These are phyloP conservation scores for Clarias fuscus DNA, from an alignment of 2,797 vertebrate species.

Conservation along the genomic window DNA sequence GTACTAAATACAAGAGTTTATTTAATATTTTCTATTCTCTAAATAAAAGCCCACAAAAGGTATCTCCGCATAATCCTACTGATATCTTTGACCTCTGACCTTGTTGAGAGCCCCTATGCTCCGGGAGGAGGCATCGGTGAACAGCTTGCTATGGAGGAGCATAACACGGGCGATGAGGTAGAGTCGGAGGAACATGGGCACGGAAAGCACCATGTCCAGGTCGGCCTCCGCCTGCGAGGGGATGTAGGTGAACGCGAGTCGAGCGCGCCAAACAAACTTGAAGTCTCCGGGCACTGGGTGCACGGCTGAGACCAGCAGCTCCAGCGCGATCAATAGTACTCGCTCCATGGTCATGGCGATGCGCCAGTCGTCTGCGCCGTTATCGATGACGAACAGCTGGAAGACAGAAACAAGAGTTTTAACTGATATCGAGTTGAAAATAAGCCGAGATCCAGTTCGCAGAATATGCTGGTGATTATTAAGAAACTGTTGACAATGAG, in stretches of 20 bases:
- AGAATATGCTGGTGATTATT: not conserved
- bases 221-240: constrained; percentile 92
- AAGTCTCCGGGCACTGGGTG: constrained; percentile 91
- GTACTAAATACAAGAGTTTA: not conserved
- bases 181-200: constrained; percentile 98
- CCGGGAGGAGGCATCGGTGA: constrained; percentile 97
- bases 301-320: constrained; percentile 96
- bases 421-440: not conserved
- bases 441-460: not conserved
- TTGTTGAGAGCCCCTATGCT: constrained; percentile 99
- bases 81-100: constrained; percentile 66
- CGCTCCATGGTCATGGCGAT: constrained; percentile 98
- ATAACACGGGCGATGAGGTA: constrained; percentile 97
- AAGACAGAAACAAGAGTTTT: constrained; percentile 48
- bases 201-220: constrained; percentile 97
- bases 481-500: not conserved
- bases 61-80: not conserved
- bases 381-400: constrained; percentile 95
- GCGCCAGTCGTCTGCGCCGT: constrained; percentile 97
- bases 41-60: not conserved
- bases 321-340: constrained; percentile 92
- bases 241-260: constrained; percentile 92
- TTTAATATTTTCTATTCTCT: not conserved
- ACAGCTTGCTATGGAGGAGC: constrained; percentile 99
- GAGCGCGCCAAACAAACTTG: constrained; percentile 92